A percentile compares a stretch with the other conserved stretches of the same genome.
These are phyloP conservation scores for Clarias gariepinus DNA, from an alignment of 2,113 vertebrate genomes.

Conservation along the genomic window DNA sequence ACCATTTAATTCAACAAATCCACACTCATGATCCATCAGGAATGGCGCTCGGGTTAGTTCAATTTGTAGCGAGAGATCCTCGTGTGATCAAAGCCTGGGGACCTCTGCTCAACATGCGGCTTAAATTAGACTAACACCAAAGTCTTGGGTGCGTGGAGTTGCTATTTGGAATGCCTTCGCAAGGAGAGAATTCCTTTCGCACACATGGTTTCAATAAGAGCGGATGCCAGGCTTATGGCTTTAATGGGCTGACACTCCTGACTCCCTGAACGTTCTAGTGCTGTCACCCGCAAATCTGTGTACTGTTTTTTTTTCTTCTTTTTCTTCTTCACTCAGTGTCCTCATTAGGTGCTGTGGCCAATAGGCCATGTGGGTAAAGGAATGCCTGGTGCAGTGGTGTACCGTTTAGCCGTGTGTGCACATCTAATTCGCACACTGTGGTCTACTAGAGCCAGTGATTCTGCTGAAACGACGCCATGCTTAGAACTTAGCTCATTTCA, in stretches of 20 bases:
- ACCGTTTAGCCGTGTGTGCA: conserved; percentile 1
- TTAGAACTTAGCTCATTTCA: conserved; percentile 33
- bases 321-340: background rate
- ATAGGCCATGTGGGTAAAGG: conserved; percentile 18
- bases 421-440: conserved; percentile 22
- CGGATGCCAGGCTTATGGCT: conserved; percentile 93
- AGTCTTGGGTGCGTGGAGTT: conserved; percentile 97
- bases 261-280: conserved; percentile 90
- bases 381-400: conserved; percentile 13
- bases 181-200: conserved; percentile 94
- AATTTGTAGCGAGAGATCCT: conserved; percentile 99
- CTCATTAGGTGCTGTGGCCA: conserved; percentile 22
- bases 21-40: conserved; percentile 98
- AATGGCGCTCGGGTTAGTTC: conserved; percentile 97
- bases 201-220: conserved; percentile 99
- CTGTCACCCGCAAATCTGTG: conserved; percentile 92
- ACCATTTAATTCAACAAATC: conserved; percentile 99
- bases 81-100: conserved; percentile 97
- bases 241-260: conserved; percentile 99
- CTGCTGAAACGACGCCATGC: background rate
- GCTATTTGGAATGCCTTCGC: conserved; percentile 99
- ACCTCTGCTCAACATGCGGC: conserved; percentile 99
- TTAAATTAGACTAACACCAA: conserved; percentile 99
- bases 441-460: conserved; percentile 34
- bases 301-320: conserved; percentile 9